Evolutionary conservation across 2,888 invertebrate species (phyloP).

Genomic region (Catocala nupta): DNA sequence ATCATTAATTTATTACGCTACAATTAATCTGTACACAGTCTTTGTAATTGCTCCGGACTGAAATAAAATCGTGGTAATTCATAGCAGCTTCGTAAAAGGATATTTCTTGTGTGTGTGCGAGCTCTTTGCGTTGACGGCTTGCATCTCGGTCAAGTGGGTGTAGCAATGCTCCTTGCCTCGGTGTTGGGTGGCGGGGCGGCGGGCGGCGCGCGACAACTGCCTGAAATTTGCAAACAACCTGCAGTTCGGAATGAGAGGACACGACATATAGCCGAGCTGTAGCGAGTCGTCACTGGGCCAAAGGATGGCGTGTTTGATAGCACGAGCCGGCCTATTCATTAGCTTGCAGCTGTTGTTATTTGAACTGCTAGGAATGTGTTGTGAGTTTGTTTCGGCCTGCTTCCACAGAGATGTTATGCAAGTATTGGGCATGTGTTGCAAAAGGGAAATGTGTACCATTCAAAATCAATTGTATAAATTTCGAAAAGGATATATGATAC

Average conservation of each 20-base stretch:
- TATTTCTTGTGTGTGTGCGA: background rate
- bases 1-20: too few species aligned
- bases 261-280: background rate
- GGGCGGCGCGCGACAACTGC: background rate
- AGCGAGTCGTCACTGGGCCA: background rate
- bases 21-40: too few species aligned
- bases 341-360: constrained; percentile 1
- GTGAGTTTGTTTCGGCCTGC: too few species aligned
- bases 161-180: constrained; percentile 12
- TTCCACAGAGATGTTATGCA: too few species aligned
- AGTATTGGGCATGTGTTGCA: too few species aligned
- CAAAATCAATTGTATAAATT: too few species aligned
- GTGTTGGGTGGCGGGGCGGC: background rate
- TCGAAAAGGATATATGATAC: too few species aligned
- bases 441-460: too few species aligned
- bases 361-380: background rate
- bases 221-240: constrained; percentile 15
- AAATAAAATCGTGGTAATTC: background rate
- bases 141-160: constrained; percentile 20
- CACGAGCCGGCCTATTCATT: constrained; percentile 1
- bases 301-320: background rate
- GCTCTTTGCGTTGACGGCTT: constrained; percentile 12
- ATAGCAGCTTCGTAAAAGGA: background rate
- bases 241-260: constrained; percentile 2
- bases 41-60: background rate